Base-by-base conservation (phyloP, 2,113 vertebrate genomes). In the Chloroceryle aenea region DNA sequence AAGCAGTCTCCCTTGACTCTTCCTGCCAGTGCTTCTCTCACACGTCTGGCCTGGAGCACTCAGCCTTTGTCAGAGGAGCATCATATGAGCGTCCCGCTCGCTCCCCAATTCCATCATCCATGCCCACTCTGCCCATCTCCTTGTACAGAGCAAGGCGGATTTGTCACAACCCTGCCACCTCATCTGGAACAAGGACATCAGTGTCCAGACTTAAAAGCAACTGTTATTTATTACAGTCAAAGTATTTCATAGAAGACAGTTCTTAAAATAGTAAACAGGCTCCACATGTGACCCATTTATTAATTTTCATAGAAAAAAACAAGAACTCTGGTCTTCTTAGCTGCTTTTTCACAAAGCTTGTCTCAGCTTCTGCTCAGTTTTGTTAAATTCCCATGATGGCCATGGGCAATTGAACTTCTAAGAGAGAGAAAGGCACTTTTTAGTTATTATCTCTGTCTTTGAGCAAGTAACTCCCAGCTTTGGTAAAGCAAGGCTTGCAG, bases 251-350 rank as follows among this genome's bases (percentile, higher is more conserved):
- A 59, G 36, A 68, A 92, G 71, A 40, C 29, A 21, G 36, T 58
- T 94, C 69, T 81, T 85, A 53, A 80, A 94, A 71, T 82, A 90
- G 87, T 64, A 47, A 87, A 75, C 38, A 53, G 43, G 26, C 76
- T 48, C 68, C 19, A 48, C 73, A 72, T 84, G 90, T 90, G 80
- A 92, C 30, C 48, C 43, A 11, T 83, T 90, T 75, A 55, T 45
- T 78, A 1, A 40, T 90, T 94, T 80, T 80, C 56, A 38, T 14
- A 52, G 61, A 47, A 79, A 40, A 36, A 34, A 63, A 26, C 13
- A 34, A 53, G 62, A 68, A 79, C 53, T 6, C 32, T 78, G 50
- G 29, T 71, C 43, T 86, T 30, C 38, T 36, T 56, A 8, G 14
- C 19, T 78, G 48, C 34, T 62, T 34, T 19, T 61, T 55, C 2